Conservation (phyloP, 2,888 invertebrate genomes). For the Pelosia muscerda region DNA sequence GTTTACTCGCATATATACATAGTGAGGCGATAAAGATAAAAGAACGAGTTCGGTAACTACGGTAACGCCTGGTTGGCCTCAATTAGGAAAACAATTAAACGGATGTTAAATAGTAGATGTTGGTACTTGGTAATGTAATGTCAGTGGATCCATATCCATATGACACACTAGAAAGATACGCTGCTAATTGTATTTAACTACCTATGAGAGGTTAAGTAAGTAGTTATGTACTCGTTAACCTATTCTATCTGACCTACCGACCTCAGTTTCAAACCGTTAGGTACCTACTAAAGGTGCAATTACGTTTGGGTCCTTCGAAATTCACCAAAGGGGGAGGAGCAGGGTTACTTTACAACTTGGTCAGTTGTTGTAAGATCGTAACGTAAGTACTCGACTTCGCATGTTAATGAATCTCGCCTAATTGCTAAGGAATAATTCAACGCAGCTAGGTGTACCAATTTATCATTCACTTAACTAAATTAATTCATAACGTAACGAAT, state of each 20-base stretch:
- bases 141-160: conserved; percentile 30
- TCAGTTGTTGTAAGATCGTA: neutral
- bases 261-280: too few relatives aligned
- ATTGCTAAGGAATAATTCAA: neutral
- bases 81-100: conserved; percentile 72
- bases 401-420: neutral
- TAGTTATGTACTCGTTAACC: neutral
- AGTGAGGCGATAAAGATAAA: conserved; percentile 37
- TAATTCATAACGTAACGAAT: neutral
- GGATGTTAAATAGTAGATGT: conserved; percentile 56
- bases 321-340: neutral
- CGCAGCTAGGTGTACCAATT: neutral
- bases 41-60: conserved; percentile 28
- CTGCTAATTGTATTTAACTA: conserved; percentile 39
- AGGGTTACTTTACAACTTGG: neutral
- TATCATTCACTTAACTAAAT: neutral
- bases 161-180: conserved; percentile 45
- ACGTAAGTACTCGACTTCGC: neutral
- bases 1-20: conserved; percentile 13
- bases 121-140: conserved; percentile 28
- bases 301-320: neutral
- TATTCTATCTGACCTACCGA: neutral
- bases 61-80: conserved; percentile 51
- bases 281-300: neutral
- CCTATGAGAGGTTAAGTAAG: neutral